These are phyloP conservation scores for Neelides folsomi DNA, from an alignment of 2,888 invertebrate species.

Conservation along the genomic window DNA sequence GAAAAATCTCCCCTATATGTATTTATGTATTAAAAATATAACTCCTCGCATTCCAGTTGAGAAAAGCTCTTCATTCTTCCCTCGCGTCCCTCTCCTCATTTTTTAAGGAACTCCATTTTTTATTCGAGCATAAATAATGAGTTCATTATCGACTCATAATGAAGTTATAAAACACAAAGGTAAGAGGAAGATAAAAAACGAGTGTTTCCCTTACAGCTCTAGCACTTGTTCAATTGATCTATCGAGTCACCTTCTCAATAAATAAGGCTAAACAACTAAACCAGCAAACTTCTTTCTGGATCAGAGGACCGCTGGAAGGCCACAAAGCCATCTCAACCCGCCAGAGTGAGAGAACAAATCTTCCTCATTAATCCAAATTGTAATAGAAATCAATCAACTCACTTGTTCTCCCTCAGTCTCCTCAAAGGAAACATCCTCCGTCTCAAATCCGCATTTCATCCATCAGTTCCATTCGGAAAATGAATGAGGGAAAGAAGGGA, in stretches of 20 bases:
- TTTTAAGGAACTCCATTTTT: constrained; percentile 5
- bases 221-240: no score
- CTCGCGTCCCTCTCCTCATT: background rate
- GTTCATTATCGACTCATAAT: constrained; percentile 17
- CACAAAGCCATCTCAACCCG: no score
- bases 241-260: no score
- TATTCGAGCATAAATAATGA: constrained; percentile 16
- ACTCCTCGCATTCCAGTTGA: background rate
- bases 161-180: constrained; percentile 14
- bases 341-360: constrained; percentile 10
- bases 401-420: constrained; percentile 11
- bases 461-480: no score
- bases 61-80: constrained; percentile 5
- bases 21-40: no score
- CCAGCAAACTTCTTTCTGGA: no score
- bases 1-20: no score
- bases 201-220: no score
- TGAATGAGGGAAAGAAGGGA: no score
- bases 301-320: no score
- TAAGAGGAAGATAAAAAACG: background rate
- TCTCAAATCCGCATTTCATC: constrained; percentile 6
- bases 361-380: constrained; percentile 18
- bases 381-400: constrained; percentile 15
- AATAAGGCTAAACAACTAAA: no score
- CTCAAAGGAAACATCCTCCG: background rate